Evolutionary conservation across 92 coral and sea anemone genomes (phyloP), one percentile per base, ranked within the genome.

Genomic region (Isaurus tuberculatus): DNA sequence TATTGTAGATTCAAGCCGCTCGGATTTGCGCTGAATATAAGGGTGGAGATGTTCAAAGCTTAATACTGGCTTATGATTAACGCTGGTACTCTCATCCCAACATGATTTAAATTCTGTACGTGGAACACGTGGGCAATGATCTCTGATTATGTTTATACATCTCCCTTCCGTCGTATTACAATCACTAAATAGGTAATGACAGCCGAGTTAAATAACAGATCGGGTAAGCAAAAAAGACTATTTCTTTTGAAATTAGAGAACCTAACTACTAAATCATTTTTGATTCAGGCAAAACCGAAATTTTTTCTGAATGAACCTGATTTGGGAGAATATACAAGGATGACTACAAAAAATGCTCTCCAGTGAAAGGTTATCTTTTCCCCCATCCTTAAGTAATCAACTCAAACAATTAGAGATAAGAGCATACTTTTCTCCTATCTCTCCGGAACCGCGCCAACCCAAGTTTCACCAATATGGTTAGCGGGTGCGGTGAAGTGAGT

Each of bases 111-210:
- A 40, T 40, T 55, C n/a, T 20, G 6, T 63, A 2, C 14, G 19
- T 26, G 31, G 31, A 9, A 2, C 19, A 25, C 31, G 69, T 17
- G 32, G 32, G 34, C 69, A 63, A 63, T n/a, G n/a, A n/a, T 63
- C 69, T 63, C n/a, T 29, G 6, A 55, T 17, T 10, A 55, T 55
- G 63, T 63, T 63, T 63, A 25, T n/a, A n/a, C 31, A 29, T 34
- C 15, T 17, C 60, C 13, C 34, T 34, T 69, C 74, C 51, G 55
- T 14, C 23, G 3, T 20, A 2, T 37, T 20, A 40, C 20, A 43
- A 22, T 37, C 53, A 43, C 78, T 72, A 72, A 72, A 72, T 72
- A 49, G 40, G 60, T 32, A 72, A 1, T 23, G 58, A 71, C 57
- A 71, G 19, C 58, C 8, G 19, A 43, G 11, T 16, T 40, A 13